Base-by-base conservation (phyloP, 2,113 vertebrate genomes). In the Trichechus manatus region DNA sequence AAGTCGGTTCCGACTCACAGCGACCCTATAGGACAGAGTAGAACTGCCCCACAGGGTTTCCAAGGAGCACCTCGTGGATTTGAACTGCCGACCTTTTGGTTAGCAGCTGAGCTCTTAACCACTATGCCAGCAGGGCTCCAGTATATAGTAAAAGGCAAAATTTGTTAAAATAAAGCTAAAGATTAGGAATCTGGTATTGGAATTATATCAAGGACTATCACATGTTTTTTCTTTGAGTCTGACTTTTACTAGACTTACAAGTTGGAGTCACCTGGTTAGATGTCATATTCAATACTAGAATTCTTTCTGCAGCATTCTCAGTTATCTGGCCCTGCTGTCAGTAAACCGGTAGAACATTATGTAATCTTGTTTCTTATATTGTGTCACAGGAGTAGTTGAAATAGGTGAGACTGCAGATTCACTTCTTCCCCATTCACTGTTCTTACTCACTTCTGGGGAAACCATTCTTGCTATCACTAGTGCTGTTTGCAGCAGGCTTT, bases 221-320 rank as follows among this genome's bases (percentile, higher is more conserved):
- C 31, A 9, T 20, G 5, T 70, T 87, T 96, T 61, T 81, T 59
- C 63, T 92, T 50, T 88, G 79, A 93, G 79, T 94, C 68, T 42
- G 2, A 50, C 29, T 50, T 82, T 92, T 64, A 50, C 10, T 61
- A 50, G 11, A 22, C 9, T 89, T 90, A 50, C 0, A 68, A 47
- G 31, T 78, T 78, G 7, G 47, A 68, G 5, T 81, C n/a, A 75
- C 53, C 8, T 87, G 75, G 8, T 50, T 84, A 75, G 64, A 77
- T 15, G 25, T 72, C 66, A 72, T 1, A 11, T 59, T 80, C 5
- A 80, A 3, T 83, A 25, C 3, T 70, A 29, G 88, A 53, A 75
- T 75, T 22, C 39, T 11, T 63, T 68, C 82, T 91, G 23, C 89
- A n/a, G 66, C 50, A 10, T 78, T 91, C 44, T 75, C 44, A 66